A percentile compares a stretch with the other conserved stretches of the same genome.
These are phyloP conservation scores for Arctopsyche grandis DNA, from an alignment of 1,140 invertebrate species.

Conservation along the genomic window DNA sequence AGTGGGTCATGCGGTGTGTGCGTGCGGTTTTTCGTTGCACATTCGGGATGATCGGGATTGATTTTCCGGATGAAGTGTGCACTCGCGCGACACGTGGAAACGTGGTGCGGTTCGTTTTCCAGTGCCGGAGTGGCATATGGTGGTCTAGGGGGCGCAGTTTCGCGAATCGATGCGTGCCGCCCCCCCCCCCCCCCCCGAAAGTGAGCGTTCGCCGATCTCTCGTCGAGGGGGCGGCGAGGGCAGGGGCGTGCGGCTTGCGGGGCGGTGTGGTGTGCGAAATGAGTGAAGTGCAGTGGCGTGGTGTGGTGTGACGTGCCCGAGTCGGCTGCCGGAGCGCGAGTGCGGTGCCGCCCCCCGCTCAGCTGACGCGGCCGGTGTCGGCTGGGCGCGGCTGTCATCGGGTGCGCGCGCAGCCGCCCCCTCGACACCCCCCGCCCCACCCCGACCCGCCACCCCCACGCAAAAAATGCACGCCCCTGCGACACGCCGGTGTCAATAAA, in stretches of 20 bases:
- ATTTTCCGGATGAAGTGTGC: too few relatives aligned
- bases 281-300: not conserved
- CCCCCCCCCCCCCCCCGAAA: too few relatives aligned
- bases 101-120: too few relatives aligned
- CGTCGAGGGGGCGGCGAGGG: too few relatives aligned
- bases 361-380: conserved; percentile 31
- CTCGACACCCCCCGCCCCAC: not conserved
- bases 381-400: conserved; percentile 35
- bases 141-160: not conserved
- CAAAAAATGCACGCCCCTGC: not conserved
- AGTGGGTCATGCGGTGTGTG: too few relatives aligned
- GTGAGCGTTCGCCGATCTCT: too few relatives aligned
- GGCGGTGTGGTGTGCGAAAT: not conserved
- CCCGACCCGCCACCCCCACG: not conserved
- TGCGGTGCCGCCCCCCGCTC: conserved; percentile 34
- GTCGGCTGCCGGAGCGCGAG: not conserved
- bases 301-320: not conserved
- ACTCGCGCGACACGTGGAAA: too few relatives aligned
- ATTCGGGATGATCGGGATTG: too few relatives aligned
- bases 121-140: not conserved
- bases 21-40: too few relatives aligned
- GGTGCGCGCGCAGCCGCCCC: conserved; percentile 2
- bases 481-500: not conserved
- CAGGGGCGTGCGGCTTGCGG: not conserved
- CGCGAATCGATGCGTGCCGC: not conserved